phyloP scores from a whole-genome alignment of 2,888 invertebrate genomes.

The Zonitis immaculata region DNA sequence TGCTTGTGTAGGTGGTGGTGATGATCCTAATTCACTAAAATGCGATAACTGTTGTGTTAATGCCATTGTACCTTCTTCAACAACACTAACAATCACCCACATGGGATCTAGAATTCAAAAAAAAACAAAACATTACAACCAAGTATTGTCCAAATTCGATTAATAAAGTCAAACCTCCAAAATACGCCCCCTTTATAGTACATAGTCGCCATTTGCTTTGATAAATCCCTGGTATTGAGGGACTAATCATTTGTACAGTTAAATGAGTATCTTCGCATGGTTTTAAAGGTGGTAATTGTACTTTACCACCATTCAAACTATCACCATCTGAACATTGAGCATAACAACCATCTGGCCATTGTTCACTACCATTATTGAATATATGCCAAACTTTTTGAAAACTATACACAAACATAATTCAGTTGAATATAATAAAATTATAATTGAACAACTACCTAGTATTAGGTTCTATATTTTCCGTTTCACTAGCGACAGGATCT shows the following conservation, averaged over 20 bases:
- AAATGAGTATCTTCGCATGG: slow-evolving; percentile 75
- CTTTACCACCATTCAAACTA: slow-evolving; percentile 54
- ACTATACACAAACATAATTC: slow-evolving; percentile 42
- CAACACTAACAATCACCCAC: slow-evolving; percentile 77
- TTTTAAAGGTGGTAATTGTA: slow-evolving; percentile 65
- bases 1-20: slow-evolving; percentile 29
- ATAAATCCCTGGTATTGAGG: slow-evolving; percentile 67
- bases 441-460: slow-evolving; percentile 49
- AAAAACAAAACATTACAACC: too few relatives aligned
- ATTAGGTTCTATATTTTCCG: slow-evolving; percentile 67
- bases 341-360: slow-evolving; percentile 84
- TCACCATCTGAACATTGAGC: slow-evolving; percentile 65
- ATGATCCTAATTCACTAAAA: slow-evolving; percentile 52
- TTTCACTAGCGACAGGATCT: slow-evolving; percentile 73
- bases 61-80: slow-evolving; percentile 73
- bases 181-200: slow-evolving; percentile 80
- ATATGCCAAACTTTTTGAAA: slow-evolving; percentile 87
- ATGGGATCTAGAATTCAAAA: slow-evolving; percentile 70
- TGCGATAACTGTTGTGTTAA: slow-evolving; percentile 73
- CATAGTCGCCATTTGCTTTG: slow-evolving; percentile 88
- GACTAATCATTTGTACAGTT: slow-evolving; percentile 75
- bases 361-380: slow-evolving; percentile 79
- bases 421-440: background rate
- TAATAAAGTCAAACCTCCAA: slow-evolving; percentile 67
- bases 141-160: too few relatives aligned